A percentile compares a stretch with the other conserved stretches of the same genome.
phyloP scores from a whole-genome alignment of 2,113 vertebrate genomes.

The Pithys albifrons region DNA sequence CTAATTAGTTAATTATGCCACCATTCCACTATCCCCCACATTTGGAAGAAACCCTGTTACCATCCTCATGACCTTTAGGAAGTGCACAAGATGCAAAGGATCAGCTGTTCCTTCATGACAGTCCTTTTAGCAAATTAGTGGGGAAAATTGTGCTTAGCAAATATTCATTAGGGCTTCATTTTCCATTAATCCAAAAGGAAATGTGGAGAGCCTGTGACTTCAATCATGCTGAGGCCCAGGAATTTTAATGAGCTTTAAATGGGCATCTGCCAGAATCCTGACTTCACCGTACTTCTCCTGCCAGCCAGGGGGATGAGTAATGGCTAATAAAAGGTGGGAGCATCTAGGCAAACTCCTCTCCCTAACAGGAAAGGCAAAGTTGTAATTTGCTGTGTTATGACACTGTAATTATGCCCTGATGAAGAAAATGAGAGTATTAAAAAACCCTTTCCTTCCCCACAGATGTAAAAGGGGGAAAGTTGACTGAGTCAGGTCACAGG shows the following conservation, averaged over 20 bases:
- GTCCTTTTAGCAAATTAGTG: slow-evolving; percentile 69
- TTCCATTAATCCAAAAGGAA: slow-evolving; percentile 75
- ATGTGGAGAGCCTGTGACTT: slow-evolving; percentile 68
- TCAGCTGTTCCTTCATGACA: slow-evolving; percentile 63
- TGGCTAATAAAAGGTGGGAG: slow-evolving; percentile 69
- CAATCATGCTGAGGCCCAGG: slow-evolving; percentile 69
- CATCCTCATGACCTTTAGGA: slow-evolving; percentile 47
- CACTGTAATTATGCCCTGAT: slow-evolving; percentile 65
- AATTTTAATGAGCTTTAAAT: slow-evolving; percentile 80
- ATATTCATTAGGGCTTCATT: slow-evolving; percentile 75
- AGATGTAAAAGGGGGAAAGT: background rate
- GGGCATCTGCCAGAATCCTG: slow-evolving; percentile 75
- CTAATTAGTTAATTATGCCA: slow-evolving; percentile 62
- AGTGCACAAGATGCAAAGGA: slow-evolving; percentile 42
- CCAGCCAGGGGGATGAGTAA: slow-evolving; percentile 69
- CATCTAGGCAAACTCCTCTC: slow-evolving; percentile 40
- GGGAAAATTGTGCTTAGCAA: slow-evolving; percentile 71
- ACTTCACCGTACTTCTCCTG: slow-evolving; percentile 63
- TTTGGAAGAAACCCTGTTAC: slow-evolving; percentile 36
- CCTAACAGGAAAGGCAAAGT: slow-evolving; percentile 66
- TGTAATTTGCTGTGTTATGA: slow-evolving; percentile 70
- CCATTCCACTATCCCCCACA: background rate
- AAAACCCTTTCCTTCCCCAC: background rate
- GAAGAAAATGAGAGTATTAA: slow-evolving; percentile 42
- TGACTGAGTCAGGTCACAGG: background rate